These are phyloP conservation scores for Acrocephalus kingi DNA, from an alignment of 2,113 vertebrate genomes.

Conservation along the genomic window DNA sequence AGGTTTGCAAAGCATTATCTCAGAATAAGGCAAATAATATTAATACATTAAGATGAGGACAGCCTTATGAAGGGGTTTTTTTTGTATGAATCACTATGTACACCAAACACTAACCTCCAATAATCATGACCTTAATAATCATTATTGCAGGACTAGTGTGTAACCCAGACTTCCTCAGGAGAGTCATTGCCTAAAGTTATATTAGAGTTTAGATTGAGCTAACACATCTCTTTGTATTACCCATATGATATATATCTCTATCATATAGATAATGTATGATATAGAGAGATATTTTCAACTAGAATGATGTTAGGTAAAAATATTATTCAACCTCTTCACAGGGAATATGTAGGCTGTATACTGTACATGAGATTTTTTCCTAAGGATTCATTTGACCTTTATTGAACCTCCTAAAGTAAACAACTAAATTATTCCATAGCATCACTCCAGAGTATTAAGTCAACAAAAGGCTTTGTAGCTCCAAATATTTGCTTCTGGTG, in stretches of 20 bases:
- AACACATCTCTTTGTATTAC: background rate
- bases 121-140: background rate
- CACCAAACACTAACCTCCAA: background rate
- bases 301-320: background rate
- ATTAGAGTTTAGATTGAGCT: background rate
- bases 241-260: background rate
- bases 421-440: background rate
- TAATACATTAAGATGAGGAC: background rate
- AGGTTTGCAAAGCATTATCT: background rate
- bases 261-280: background rate
- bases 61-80: background rate
- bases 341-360: background rate
- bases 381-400: slow-evolving; percentile 31
- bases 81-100: background rate
- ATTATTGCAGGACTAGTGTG: background rate
- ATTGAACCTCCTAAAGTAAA: background rate
- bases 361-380: background rate
- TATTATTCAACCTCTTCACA: background rate
- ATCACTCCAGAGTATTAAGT: background rate
- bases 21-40: background rate
- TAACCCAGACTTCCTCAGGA: background rate
- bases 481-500: slow-evolving; percentile 39
- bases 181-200: background rate
- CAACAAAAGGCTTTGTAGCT: background rate
- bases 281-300: background rate